phyloP scores from a whole-genome alignment of 2,888 invertebrate genomes.

The Peribatodes rhomboidaria region DNA sequence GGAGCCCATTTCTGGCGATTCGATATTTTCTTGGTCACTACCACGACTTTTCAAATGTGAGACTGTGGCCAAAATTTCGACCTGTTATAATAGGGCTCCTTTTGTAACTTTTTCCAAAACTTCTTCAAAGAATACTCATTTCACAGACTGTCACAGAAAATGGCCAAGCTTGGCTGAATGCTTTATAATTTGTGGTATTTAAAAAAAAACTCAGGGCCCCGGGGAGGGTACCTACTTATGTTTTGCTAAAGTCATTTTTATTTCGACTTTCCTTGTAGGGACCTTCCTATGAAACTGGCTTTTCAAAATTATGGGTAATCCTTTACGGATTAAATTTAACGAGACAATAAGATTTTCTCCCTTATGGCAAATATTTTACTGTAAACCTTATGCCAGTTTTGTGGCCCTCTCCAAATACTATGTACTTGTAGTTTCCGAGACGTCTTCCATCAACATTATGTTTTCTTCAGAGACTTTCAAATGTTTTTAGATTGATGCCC shows the following conservation, averaged over 20 bases:
- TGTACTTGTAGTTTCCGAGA: constrained; percentile 28
- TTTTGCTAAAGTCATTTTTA: background rate
- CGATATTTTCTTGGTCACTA: too few relatives aligned
- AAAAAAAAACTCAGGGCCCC: background rate
- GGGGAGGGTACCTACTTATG: background rate
- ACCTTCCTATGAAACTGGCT: constrained; percentile 1
- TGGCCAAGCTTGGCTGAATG: too few relatives aligned
- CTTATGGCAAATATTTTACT: constrained; percentile 2
- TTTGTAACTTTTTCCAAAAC: too few relatives aligned
- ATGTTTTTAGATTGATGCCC: constrained; percentile 71
- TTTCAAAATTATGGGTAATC: constrained; percentile 5
- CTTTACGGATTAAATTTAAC: background rate
- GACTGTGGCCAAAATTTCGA: too few relatives aligned
- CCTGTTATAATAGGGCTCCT: too few relatives aligned
- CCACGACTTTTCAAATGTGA: too few relatives aligned
- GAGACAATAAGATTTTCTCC: background rate
- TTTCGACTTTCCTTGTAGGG: constrained; percentile 12
- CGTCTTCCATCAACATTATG: constrained; percentile 60
- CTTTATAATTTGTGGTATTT: too few relatives aligned
- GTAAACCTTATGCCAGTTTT: too few relatives aligned
- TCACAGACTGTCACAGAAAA: too few relatives aligned
- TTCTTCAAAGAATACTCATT: too few relatives aligned
- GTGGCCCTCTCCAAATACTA: too few relatives aligned
- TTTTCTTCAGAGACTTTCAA: constrained; percentile 74
- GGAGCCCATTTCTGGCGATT: too few relatives aligned